phyloP scores from a whole-genome alignment of 23 tunicate genomes.

The Aplidium turbinatum region DNA sequence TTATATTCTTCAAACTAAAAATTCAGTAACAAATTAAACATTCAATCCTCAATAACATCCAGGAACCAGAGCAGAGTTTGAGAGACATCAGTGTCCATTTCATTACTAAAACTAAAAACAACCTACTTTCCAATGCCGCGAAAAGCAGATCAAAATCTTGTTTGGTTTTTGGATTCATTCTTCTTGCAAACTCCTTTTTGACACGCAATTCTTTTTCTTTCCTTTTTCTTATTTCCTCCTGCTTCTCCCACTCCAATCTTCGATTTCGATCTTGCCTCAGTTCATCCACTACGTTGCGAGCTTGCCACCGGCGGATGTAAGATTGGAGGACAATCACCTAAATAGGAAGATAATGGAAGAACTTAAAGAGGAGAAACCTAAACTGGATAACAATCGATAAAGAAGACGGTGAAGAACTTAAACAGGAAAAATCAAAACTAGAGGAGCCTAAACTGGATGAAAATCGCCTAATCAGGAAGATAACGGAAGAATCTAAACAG shows the following conservation, averaged over 20 bases:
- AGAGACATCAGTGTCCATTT: no score
- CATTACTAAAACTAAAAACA: not conserved
- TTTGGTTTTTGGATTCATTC: slow-evolving; percentile 78
- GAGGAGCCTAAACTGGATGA: no score
- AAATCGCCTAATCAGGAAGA: no score
- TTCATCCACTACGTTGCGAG: slow-evolving; percentile 51
- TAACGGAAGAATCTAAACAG: no score
- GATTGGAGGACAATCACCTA: slow-evolving; percentile 83
- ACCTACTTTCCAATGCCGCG: slow-evolving; percentile 82
- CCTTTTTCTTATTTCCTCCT: slow-evolving; percentile 62
- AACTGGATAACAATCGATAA: no score
- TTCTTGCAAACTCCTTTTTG: slow-evolving; percentile 63
- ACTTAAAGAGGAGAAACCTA: no score
- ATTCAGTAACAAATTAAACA: no score
- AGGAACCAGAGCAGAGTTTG: no score
- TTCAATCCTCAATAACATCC: no score
- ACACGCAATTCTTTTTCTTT: slow-evolving; percentile 68
- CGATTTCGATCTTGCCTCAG: slow-evolving; percentile 57
- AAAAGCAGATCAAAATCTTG: slow-evolving; percentile 87
- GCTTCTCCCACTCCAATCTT: slow-evolving; percentile 61
- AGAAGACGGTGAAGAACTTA: no score
- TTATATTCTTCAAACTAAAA: no score
- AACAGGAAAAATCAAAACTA: no score
- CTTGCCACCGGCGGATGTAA: slow-evolving; percentile 86
- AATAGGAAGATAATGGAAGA: not conserved